A percentile compares a stretch with the other conserved stretches of the same genome.
Evolutionary conservation across 2,113 vertebrate species (phyloP).

Genomic region (Litocranius walleri): DNA sequence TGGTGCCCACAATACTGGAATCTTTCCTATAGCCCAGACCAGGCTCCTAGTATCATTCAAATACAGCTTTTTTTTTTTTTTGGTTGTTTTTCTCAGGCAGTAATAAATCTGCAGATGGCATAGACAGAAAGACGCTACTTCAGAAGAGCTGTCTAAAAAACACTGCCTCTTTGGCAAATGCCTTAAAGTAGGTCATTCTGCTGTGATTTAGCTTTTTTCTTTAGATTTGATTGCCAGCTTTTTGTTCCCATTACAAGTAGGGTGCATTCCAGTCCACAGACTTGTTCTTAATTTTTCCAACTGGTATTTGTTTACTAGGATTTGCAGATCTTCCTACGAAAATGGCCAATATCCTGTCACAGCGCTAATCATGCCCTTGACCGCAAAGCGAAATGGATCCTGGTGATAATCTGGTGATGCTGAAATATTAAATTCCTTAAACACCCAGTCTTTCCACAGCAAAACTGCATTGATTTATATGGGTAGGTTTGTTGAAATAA

Average conservation of each 20-base stretch:
- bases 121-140: constrained; percentile 90
- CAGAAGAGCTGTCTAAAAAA: constrained; percentile 88
- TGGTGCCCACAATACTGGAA: constrained; percentile 86
- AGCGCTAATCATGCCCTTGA: constrained; percentile 77
- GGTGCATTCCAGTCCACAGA: constrained; percentile 88
- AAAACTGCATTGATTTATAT: constrained; percentile 75
- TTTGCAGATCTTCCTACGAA: constrained; percentile 77
- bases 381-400: constrained; percentile 77
- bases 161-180: constrained; percentile 89
- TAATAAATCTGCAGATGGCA: constrained; percentile 88
- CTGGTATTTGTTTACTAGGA: constrained; percentile 85
- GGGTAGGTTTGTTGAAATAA: constrained; percentile 75
- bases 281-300: constrained; percentile 80
- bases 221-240: constrained; percentile 88
- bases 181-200: constrained; percentile 96
- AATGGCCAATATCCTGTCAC: constrained; percentile 78
- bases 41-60: constrained; percentile 79
- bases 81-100: constrained; percentile 74
- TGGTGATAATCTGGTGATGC: constrained; percentile 75
- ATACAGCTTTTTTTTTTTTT: constrained; percentile 52
- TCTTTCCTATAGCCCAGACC: constrained; percentile 83
- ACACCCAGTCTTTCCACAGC: constrained; percentile 66
- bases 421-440: constrained; percentile 76
- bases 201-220: constrained; percentile 93
- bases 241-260: constrained; percentile 89